Evolutionary conservation across 2,797 vertebrate species (phyloP).

Genomic region (Chloroceryle amazona): DNA sequence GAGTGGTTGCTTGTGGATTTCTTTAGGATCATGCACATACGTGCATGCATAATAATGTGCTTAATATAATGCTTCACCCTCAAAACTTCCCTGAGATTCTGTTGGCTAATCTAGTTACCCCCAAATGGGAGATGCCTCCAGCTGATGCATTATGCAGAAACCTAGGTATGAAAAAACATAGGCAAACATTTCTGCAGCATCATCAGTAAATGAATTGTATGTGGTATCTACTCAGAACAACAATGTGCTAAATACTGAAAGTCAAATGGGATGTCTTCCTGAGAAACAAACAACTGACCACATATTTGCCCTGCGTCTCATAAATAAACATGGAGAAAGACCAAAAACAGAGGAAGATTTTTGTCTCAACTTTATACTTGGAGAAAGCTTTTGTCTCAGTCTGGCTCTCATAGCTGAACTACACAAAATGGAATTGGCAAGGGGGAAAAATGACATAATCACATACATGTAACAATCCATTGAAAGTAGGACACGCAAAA

Average conservation of each 20-base stretch:
- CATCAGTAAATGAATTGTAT: conserved; percentile 71
- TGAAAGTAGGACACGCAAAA: conserved; percentile 77
- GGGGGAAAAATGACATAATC: conserved; percentile 77
- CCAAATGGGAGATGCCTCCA: conserved; percentile 65
- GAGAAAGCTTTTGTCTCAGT: conserved; percentile 72
- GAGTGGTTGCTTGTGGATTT: background rate
- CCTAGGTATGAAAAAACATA: conserved; percentile 47
- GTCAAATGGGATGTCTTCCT: conserved; percentile 76
- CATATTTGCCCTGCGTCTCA: conserved; percentile 75
- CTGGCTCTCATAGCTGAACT: conserved; percentile 71
- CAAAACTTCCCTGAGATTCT: conserved; percentile 61
- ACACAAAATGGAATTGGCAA: conserved; percentile 76
- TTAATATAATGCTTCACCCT: conserved; percentile 67
- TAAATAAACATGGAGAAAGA: conserved; percentile 73
- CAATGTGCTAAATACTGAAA: conserved; percentile 64
- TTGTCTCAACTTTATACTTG: conserved; percentile 74
- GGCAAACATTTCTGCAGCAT: conserved; percentile 65
- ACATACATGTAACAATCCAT: conserved; percentile 76
- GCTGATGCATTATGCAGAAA: conserved; percentile 57
- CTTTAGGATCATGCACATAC: background rate
- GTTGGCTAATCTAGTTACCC: conserved; percentile 67
- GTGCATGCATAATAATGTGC: background rate
- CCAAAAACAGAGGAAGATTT: conserved; percentile 61
- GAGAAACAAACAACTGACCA: conserved; percentile 77
- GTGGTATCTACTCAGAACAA: conserved; percentile 57